Percentiles rank a stretch among this genome's conserved stretches.
Conservation (phyloP, 1,140 invertebrate genomes). For the Atopsyche davidsoni region DNA sequence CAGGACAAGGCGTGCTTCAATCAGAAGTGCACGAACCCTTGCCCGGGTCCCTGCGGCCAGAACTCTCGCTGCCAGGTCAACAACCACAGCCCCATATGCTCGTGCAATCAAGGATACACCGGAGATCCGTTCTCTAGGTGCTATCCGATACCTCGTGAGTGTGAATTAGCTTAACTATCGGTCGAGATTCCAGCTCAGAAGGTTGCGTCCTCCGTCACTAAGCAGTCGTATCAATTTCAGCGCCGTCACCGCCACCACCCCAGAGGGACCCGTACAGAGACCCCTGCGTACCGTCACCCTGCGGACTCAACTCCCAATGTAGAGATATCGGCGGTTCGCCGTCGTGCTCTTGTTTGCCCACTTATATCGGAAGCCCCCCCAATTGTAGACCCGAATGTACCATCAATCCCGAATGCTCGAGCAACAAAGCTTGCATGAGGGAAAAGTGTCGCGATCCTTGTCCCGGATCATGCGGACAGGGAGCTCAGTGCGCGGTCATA, state of each 20-base stretch:
- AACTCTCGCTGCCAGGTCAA: slow-evolving; percentile 53
- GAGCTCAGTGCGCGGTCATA: slow-evolving; percentile 58
- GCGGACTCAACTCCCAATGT: slow-evolving; percentile 65
- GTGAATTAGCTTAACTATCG: too few relatives aligned
- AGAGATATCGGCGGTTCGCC: slow-evolving; percentile 54
- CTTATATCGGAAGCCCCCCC: slow-evolving; percentile 63
- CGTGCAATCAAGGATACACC: slow-evolving; percentile 53
- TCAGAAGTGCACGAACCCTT: slow-evolving; percentile 42
- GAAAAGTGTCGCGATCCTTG: slow-evolving; percentile 68
- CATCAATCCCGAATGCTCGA: slow-evolving; percentile 64
- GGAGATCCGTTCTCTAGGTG: slow-evolving; percentile 64
- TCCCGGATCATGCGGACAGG: slow-evolving; percentile 60
- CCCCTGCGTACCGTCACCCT: slow-evolving; percentile 69
- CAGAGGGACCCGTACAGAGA: slow-evolving; percentile 40
- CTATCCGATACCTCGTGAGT: slow-evolving; percentile 49
- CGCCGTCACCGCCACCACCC: slow-evolving; percentile 32
- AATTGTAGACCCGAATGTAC: slow-evolving; percentile 69
- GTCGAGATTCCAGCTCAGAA: too few relatives aligned
- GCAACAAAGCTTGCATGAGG: slow-evolving; percentile 60
- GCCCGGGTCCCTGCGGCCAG: slow-evolving; percentile 48
- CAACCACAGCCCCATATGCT: slow-evolving; percentile 57
- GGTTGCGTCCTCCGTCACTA: background rate
- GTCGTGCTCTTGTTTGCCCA: slow-evolving; percentile 61
- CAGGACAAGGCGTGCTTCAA: slow-evolving; percentile 40
- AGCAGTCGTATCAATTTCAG: slow-evolving; percentile 31